Conservation (phyloP, 2,888 invertebrate genomes). For the Agriotes lineatus region DNA sequence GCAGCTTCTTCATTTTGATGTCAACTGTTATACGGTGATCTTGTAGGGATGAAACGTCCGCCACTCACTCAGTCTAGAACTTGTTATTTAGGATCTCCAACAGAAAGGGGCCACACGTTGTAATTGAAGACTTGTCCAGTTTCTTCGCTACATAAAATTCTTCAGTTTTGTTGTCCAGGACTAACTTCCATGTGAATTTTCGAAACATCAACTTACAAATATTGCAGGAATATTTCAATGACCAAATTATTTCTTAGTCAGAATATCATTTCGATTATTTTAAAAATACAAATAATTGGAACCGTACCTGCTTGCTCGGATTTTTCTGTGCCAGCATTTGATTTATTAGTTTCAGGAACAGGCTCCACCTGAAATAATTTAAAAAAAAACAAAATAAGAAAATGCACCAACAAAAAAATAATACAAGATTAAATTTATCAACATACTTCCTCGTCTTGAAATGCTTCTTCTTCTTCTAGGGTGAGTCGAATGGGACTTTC, state of each 20-base stretch:
- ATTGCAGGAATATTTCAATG: constrained; percentile 27
- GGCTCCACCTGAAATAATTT: constrained; percentile 6
- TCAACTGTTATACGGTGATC: neutral
- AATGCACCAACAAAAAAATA: neutral
- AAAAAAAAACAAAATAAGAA: no score
- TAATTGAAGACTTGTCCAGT: neutral
- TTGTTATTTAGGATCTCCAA: no score
- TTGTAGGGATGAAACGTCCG: no score
- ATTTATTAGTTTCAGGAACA: neutral
- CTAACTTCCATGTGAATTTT: neutral
- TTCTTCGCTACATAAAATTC: neutral
- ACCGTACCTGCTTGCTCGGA: constrained; percentile 19
- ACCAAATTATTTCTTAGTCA: constrained; percentile 25
- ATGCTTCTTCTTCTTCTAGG: constrained; percentile 59
- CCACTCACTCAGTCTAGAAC: no score
- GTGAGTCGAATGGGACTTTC: constrained; percentile 56
- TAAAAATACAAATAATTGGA: neutral
- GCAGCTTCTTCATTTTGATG: constrained; percentile 7
- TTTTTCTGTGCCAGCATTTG: neutral
- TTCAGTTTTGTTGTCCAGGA: neutral
- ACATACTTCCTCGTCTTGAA: constrained; percentile 54
- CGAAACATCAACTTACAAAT: constrained; percentile 1
- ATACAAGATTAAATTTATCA: no score
- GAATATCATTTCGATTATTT: constrained; percentile 1
- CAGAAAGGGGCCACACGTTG: no score